phyloP scores from a whole-genome alignment of 2,113 vertebrate genomes.

The Turdus rufiventris region DNA sequence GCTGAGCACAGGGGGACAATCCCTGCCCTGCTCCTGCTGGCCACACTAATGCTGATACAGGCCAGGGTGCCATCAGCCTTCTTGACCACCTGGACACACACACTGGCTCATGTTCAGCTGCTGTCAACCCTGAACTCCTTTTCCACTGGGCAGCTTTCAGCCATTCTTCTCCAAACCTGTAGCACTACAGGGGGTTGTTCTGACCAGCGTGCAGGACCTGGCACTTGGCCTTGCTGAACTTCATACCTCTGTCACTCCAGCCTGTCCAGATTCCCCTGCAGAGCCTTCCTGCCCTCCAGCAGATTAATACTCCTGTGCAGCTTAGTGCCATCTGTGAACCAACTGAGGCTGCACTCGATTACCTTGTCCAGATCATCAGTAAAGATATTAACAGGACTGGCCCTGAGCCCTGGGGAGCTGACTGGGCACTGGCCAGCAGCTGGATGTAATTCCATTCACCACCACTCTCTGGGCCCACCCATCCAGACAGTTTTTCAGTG shows the following conservation, averaged over 20 bases:
- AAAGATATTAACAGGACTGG: not conserved
- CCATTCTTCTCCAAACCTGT: not conserved
- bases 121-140: not conserved
- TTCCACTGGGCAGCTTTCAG: not conserved
- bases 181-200: not conserved
- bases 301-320: not conserved
- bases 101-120: not conserved
- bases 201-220: not conserved
- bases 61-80: not conserved
- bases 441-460: not conserved
- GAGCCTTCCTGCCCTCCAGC: not conserved
- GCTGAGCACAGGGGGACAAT: fast-evolving
- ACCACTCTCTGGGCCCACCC: not conserved
- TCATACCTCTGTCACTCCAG: not conserved
- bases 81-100: not conserved
- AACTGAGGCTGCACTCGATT: not conserved
- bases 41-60: not conserved
- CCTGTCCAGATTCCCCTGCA: not conserved
- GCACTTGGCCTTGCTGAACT: not conserved
- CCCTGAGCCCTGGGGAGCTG: not conserved
- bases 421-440: not conserved
- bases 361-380: not conserved
- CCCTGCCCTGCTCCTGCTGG: not conserved
- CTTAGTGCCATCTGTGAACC: not conserved
- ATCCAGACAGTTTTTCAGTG: not conserved